Conservation (phyloP, 2,888 invertebrate species). For the Scaptomyza cyrtandrae region DNA sequence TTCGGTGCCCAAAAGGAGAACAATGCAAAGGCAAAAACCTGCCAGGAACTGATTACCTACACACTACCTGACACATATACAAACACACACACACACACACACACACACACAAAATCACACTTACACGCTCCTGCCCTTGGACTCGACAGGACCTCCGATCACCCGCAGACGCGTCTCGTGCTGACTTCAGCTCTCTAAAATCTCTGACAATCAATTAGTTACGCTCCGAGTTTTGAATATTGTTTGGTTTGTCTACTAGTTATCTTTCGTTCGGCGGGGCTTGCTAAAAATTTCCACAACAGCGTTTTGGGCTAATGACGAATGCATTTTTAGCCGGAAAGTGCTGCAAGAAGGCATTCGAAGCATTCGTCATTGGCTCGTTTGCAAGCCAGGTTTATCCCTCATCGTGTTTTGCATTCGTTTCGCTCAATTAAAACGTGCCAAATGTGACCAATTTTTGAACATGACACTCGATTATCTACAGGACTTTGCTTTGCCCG, state of each 20-base stretch:
- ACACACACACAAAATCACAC: neutral
- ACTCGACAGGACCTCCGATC: conserved; percentile 52
- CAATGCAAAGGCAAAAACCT: conserved; percentile 73
- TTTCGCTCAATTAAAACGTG: conserved; percentile 72
- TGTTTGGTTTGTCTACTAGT: neutral
- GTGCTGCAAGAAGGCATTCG: conserved; percentile 17
- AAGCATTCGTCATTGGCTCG: conserved; percentile 64
- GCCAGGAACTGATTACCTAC: conserved; percentile 68
- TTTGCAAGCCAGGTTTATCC: conserved; percentile 42
- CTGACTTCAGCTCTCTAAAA: conserved; percentile 59
- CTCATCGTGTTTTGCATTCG: conserved; percentile 62
- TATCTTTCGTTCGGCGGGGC: neutral
- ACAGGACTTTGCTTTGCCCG: conserved; percentile 4
- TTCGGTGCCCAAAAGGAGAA: conserved; percentile 54
- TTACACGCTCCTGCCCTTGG: conserved; percentile 17
- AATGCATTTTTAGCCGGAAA: conserved; percentile 59
- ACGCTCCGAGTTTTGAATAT: conserved; percentile 55
- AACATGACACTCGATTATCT: conserved; percentile 58
- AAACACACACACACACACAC: no score
- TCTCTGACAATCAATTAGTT: conserved; percentile 78
- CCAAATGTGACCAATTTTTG: conserved; percentile 62
- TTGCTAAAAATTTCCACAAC: conserved; percentile 45
- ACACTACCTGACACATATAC: conserved; percentile 57
- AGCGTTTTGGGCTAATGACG: conserved; percentile 63
- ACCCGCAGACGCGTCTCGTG: conserved; percentile 45